phyloP scores from a whole-genome alignment of 2,888 invertebrate genomes.

The Loripinus fragilis region DNA sequence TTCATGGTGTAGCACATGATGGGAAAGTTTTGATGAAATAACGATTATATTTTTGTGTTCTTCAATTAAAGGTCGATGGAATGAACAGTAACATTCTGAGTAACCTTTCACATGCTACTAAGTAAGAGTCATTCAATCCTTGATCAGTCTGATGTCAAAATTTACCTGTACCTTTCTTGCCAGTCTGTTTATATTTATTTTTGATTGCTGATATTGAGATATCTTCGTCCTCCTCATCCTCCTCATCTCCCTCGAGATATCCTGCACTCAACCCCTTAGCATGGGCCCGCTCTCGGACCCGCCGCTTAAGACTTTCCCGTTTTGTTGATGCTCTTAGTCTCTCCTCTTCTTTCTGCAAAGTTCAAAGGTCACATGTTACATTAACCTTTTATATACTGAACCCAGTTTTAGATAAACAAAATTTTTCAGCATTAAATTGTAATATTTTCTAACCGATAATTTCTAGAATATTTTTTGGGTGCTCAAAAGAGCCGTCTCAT shows the following conservation, averaged over 20 bases:
- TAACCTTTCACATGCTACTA: no score
- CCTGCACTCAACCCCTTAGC: conserved; percentile 84
- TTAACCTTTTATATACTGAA: neutral
- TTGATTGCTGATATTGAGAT: conserved; percentile 97
- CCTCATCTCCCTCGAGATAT: conserved; percentile 87
- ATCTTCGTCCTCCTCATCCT: conserved; percentile 96
- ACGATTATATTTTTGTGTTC: no score
- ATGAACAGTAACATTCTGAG: no score
- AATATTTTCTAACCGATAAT: no score
- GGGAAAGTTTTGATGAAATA: no score
- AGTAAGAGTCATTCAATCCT: neutral
- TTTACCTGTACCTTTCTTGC: conserved; percentile 65
- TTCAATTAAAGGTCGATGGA: no score
- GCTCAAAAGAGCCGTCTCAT: no score
- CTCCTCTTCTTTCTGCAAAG: conserved; percentile 95
- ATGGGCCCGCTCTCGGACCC: conserved; percentile 84
- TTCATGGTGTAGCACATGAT: no score
- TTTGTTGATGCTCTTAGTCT: conserved; percentile 94
- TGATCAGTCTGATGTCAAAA: no score
- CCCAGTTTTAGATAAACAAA: neutral
- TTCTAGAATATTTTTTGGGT: no score
- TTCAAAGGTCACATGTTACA: no score
- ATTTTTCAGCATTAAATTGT: neutral
- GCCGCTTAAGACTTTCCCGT: conserved; percentile 87
- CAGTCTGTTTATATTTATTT: conserved; percentile 91